Percentiles rank a stretch among this genome's conserved stretches.
Conservation (phyloP, 2,113 vertebrate genomes). For the Alces alces region DNA sequence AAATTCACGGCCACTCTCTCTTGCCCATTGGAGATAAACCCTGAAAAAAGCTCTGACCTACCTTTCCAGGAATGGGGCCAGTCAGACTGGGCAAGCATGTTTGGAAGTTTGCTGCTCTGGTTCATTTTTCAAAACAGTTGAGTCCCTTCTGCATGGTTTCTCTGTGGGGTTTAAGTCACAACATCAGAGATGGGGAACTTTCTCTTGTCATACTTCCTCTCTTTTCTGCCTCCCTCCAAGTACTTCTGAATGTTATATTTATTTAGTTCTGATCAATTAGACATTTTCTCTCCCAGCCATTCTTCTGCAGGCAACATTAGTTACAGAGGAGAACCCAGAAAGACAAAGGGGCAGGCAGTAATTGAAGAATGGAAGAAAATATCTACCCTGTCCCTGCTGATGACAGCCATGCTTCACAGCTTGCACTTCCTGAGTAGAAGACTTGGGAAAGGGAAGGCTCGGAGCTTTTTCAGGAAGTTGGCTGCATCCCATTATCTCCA, state of each 20-base stretch:
- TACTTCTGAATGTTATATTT: slow-evolving; percentile 6
- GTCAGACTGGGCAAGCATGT: not conserved
- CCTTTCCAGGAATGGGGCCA: not conserved
- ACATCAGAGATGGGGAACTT: not conserved
- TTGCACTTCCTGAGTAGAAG: not conserved
- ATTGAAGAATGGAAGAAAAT: slow-evolving; percentile 21
- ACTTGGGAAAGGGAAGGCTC: not conserved
- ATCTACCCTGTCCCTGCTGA: not conserved
- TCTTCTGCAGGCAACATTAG: not conserved
- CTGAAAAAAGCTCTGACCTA: not conserved
- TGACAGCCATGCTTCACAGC: not conserved
- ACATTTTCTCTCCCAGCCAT: not conserved
- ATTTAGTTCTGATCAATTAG: slow-evolving; percentile 41
- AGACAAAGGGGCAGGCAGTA: not conserved
- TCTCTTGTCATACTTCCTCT: not conserved
- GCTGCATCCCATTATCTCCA: slow-evolving; percentile 12
- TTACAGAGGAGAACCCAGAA: not conserved
- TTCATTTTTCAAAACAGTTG: not conserved
- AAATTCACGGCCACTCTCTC: not conserved
- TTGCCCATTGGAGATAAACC: not conserved
- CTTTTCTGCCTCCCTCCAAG: not conserved
- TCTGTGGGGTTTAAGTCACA: slow-evolving; percentile 4
- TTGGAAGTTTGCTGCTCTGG: not conserved
- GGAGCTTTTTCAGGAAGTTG: slow-evolving; percentile 10
- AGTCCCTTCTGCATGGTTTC: not conserved